Base-by-base conservation (phyloP, 2,797 vertebrate species). In the Gymnothorax reevesii region DNA sequence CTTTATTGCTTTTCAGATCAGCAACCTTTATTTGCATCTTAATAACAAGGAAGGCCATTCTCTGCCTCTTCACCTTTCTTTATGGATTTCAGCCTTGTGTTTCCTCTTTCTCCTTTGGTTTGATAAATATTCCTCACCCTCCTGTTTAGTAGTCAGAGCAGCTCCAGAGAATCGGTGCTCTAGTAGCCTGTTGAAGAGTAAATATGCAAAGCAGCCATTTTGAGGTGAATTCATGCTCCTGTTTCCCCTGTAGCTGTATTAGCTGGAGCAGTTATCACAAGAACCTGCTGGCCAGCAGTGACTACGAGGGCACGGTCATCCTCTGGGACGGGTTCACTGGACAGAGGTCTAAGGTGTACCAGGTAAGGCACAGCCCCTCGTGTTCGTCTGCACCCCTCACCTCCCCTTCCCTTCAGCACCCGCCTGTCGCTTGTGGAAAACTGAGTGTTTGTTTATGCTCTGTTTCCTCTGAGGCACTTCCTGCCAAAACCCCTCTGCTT, bases 261-360 rank as follows among this genome's bases (percentile, higher is more conserved):
- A 99, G 99, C 97, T 99, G 98, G 99, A 99, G 99, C 96, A 99
- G 98, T 94, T 99, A 99, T 90, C 99, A 99, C 95, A 99, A 99
- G 95, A 98, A 99, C 93, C 96, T 99, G 71, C 94, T 99, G 93
- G 99, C 99, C 87, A 99, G 99, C 96, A 99, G 99, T 12, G 99
- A 99, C 94, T 99, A 99, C 86, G 99, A 99, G 94, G 99, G 99
- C n/a, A 99, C 99, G 0, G 99, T 99, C 92, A 99, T 99, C 92
- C 95, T 99, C 84, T 99, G 99, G 99, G 99, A 99, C 92, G 98
- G 99, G 85, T 99, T 99, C 93, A 99, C 98, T 0, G 99, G 99
- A 88, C 98, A 99, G 85, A 96, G 98, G 91, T 99, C 98, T 90
- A 99, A 99, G 92, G 99, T 99, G 86, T 99, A 99, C 93, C 98